Evolutionary conservation across 2,113 vertebrate genomes (phyloP).

Genomic region (Grus americana): DNA sequence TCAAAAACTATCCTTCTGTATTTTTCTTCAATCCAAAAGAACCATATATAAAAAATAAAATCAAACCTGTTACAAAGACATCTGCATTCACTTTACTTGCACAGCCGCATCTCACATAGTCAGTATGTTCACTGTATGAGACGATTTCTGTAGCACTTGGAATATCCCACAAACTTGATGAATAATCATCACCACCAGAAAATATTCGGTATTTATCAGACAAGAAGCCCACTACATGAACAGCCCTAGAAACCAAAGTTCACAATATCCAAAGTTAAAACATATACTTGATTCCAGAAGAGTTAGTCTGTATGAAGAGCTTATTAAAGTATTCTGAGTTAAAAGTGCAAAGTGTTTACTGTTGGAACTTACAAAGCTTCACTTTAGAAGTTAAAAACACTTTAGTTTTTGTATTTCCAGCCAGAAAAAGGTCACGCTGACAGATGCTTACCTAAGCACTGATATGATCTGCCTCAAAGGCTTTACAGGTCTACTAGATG

Average conservation of each 20-base stretch:
- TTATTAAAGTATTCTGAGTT: not conserved
- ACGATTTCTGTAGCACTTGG: constrained; percentile 81
- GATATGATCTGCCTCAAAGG: not conserved
- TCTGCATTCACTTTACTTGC: constrained; percentile 89
- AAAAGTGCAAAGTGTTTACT: not conserved
- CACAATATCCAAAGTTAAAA: not conserved
- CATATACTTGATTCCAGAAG: not conserved
- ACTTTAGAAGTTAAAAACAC: not conserved
- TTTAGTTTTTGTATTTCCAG: not conserved
- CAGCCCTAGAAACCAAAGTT: constrained; percentile 79
- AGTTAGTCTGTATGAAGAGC: not conserved
- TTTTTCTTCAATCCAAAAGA: not conserved
- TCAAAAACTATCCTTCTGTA: not conserved
- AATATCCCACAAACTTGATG: constrained; percentile 91
- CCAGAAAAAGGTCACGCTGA: not conserved
- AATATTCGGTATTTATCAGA: constrained; percentile 88
- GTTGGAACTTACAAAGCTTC: not conserved
- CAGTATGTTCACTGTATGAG: constrained; percentile 86
- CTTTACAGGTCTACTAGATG: not conserved
- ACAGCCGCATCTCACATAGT: constrained; percentile 91
- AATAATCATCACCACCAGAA: constrained; percentile 93
- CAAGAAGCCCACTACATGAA: constrained; percentile 88
- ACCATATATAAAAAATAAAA: not conserved
- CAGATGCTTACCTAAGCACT: not conserved
- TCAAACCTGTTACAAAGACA: constrained; percentile 91